A percentile compares a stretch with the other conserved stretches of the same genome.
phyloP scores from a whole-genome alignment of 2,888 invertebrate genomes.

The Eristalis tenax region DNA sequence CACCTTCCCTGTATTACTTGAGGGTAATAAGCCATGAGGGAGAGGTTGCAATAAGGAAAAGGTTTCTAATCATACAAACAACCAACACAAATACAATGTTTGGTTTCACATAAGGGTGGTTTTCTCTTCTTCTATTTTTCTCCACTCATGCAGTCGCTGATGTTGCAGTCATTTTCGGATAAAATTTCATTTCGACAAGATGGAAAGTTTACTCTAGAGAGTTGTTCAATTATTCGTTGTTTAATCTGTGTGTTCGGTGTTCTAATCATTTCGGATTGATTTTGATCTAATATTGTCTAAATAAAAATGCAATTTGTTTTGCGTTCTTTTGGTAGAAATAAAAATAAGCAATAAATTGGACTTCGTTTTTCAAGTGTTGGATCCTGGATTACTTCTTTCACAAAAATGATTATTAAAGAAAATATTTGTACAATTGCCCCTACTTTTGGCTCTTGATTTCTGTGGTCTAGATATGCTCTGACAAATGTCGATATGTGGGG shows the following conservation, averaged over 20 bases:
- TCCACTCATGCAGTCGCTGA: background rate
- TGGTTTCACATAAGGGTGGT: conserved; percentile 36
- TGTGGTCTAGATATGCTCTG: too few relatives aligned
- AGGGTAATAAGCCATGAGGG: conserved; percentile 36
- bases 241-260: conserved; percentile 2
- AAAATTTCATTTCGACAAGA: conserved; percentile 50
- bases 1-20: conserved; percentile 26
- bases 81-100: conserved; percentile 4
- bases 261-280: background rate
- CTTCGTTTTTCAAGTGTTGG: too few relatives aligned
- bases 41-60: conserved; percentile 27
- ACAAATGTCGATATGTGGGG: too few relatives aligned
- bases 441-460: too few relatives aligned
- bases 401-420: too few relatives aligned
- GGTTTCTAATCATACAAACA: conserved; percentile 55
- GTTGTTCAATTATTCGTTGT: conserved; percentile 38
- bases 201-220: conserved; percentile 49
- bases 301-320: background rate
- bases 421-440: too few relatives aligned
- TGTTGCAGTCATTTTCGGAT: conserved; percentile 50
- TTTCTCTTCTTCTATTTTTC: background rate
- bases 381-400: too few relatives aligned
- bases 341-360: background rate
- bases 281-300: background rate
- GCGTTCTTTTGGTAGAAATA: background rate